Conservation (phyloP, 2,797 vertebrate genomes). For the Helarctos malayanus region DNA sequence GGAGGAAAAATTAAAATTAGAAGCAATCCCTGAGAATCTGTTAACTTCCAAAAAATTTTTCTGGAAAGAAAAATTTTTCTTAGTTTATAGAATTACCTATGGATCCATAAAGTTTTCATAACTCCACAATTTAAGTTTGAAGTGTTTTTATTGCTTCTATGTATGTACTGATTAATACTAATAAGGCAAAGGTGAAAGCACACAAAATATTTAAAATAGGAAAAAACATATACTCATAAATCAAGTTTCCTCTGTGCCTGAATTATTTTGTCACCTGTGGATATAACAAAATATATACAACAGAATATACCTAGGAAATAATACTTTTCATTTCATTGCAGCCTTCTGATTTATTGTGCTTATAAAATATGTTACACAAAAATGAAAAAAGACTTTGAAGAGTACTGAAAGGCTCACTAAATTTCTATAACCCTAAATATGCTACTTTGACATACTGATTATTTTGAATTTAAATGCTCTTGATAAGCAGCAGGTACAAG, state of each 20-base stretch:
- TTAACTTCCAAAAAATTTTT: slow-evolving; percentile 27
- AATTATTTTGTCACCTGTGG: slow-evolving; percentile 44
- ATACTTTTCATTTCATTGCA: slow-evolving; percentile 5
- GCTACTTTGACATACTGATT: neutral
- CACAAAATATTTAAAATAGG: slow-evolving; percentile 38
- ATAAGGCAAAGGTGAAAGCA: slow-evolving; percentile 17
- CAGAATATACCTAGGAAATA: neutral
- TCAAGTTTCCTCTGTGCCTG: slow-evolving; percentile 17
- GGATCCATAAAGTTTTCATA: neutral
- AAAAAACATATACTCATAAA: slow-evolving; percentile 23
- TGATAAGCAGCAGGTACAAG: neutral
- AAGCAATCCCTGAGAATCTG: slow-evolving; percentile 21
- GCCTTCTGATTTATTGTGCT: slow-evolving; percentile 2
- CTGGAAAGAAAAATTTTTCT: neutral
- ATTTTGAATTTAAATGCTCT: neutral
- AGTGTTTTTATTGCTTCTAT: neutral
- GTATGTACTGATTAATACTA: neutral
- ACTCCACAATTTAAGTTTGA: slow-evolving; percentile 3
- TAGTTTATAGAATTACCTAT: slow-evolving; percentile 32
- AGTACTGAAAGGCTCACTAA: neutral
- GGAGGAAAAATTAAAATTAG: neutral
- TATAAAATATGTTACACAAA: slow-evolving; percentile 49
- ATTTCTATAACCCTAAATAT: neutral
- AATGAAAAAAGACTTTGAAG: neutral
- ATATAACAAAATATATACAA: neutral